phyloP scores from a whole-genome alignment of 1,140 invertebrate species.

The Fopius arisanus region DNA sequence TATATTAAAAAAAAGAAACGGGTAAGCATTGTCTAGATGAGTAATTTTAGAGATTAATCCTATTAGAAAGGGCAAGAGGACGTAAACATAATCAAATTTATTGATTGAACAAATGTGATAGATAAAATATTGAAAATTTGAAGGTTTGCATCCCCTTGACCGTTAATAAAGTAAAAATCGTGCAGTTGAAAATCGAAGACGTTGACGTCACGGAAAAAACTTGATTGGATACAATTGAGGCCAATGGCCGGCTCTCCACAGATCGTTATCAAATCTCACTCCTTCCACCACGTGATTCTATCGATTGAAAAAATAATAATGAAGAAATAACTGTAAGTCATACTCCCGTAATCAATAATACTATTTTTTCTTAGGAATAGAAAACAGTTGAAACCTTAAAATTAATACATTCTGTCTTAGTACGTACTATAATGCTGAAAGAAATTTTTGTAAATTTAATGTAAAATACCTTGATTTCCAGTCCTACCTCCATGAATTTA shows the following conservation, averaged over 20 bases:
- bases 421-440: not conserved
- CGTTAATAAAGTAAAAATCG: slow-evolving; percentile 17
- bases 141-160: slow-evolving; percentile 37
- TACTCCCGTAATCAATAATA: no score
- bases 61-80: slow-evolving; percentile 40
- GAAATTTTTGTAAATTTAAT: not conserved
- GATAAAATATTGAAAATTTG: slow-evolving; percentile 31
- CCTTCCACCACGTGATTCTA: no score
- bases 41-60: not conserved
- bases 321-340: no score
- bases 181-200: slow-evolving; percentile 26
- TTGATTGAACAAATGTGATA: not conserved
- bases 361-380: no score
- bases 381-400: not conserved
- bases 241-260: no score
- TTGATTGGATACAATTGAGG: not conserved
- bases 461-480: slow-evolving; percentile 1
- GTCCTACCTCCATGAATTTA: slow-evolving; percentile 35
- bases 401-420: not conserved
- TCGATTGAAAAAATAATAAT: no score
- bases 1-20: no score
- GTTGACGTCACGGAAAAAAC: not conserved
- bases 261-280: no score
- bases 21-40: not conserved
- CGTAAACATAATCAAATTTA: slow-evolving; percentile 40